phyloP scores from a whole-genome alignment of 2,797 vertebrate species.

The Champsocephalus gunnari region DNA sequence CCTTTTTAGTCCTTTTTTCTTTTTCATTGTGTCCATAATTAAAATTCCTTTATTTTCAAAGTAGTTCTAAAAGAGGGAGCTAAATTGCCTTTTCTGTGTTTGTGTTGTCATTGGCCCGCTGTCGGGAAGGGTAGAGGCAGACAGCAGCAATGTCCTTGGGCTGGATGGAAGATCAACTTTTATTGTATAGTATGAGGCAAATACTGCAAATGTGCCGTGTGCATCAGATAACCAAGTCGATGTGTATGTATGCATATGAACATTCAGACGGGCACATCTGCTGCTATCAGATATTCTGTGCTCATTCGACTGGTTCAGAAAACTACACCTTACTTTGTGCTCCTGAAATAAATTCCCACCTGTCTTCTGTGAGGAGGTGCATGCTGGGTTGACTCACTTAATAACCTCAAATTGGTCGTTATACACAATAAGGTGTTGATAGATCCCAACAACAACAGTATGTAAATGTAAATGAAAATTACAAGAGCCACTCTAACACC shows the following conservation, averaged over 20 bases:
- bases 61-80: constrained; percentile 87
- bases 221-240: constrained; percentile 1
- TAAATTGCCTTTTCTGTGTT: constrained; percentile 89
- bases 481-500: constrained; percentile 81
- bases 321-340: constrained; percentile 26
- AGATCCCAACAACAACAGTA: constrained; percentile 73
- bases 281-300: constrained; percentile 18
- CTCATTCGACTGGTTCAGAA: constrained; percentile 37
- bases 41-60: constrained; percentile 91
- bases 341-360: constrained; percentile 62
- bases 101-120: constrained; percentile 85
- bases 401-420: constrained; percentile 80
- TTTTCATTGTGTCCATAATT: constrained; percentile 89
- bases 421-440: constrained; percentile 81
- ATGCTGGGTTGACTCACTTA: constrained; percentile 61
- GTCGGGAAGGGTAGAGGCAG: constrained; percentile 75
- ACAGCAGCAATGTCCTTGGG: constrained; percentile 83
- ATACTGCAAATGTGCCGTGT: constrained; percentile 23
- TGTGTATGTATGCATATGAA: constrained; percentile 31
- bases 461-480: constrained; percentile 73
- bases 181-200: constrained; percentile 58
- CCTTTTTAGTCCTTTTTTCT: constrained; percentile 89
- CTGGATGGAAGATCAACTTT: constrained; percentile 84
- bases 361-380: constrained; percentile 46
- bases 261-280: constrained; percentile 26